Percentiles rank a stretch among this genome's conserved stretches.
These are phyloP conservation scores for Ooceraea biroi DNA, from an alignment of 1,140 invertebrate genomes.

Conservation along the genomic window DNA sequence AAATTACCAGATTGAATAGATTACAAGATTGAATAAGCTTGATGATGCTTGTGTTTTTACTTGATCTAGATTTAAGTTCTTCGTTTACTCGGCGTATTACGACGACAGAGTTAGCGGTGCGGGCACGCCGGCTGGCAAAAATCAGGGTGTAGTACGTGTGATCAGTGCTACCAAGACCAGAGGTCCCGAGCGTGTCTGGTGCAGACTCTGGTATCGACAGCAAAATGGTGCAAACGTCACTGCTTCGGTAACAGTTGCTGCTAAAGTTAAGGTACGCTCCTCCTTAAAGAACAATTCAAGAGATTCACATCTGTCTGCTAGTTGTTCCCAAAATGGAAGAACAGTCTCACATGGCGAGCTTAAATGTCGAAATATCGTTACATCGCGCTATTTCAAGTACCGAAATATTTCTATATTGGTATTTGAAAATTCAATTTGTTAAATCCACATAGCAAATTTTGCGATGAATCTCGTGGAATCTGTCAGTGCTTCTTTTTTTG, in stretches of 20 bases:
- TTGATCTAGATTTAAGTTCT: constrained; percentile 93
- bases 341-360: background rate
- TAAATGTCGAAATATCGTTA: background rate
- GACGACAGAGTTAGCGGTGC: constrained; percentile 90
- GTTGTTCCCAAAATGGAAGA: background rate
- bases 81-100: constrained; percentile 96
- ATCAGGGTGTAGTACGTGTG: constrained; percentile 89
- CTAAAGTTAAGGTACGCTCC: constrained; percentile 90
- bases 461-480: background rate
- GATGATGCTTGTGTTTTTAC: background rate
- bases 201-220: constrained; percentile 92
- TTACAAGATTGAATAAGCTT: background rate
- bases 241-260: constrained; percentile 89
- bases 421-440: background rate
- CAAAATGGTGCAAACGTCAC: constrained; percentile 79
- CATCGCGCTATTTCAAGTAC: background rate
- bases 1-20: background rate
- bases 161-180: constrained; percentile 95
- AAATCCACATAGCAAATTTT: background rate
- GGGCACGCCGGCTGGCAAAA: constrained; percentile 67
- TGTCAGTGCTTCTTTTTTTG: no score
- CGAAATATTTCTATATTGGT: background rate
- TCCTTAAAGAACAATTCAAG: background rate
- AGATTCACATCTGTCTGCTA: background rate
- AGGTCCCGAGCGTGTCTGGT: constrained; percentile 93